phyloP scores from a whole-genome alignment of 2,797 vertebrate genomes.

The Eospalax fontanierii region DNA sequence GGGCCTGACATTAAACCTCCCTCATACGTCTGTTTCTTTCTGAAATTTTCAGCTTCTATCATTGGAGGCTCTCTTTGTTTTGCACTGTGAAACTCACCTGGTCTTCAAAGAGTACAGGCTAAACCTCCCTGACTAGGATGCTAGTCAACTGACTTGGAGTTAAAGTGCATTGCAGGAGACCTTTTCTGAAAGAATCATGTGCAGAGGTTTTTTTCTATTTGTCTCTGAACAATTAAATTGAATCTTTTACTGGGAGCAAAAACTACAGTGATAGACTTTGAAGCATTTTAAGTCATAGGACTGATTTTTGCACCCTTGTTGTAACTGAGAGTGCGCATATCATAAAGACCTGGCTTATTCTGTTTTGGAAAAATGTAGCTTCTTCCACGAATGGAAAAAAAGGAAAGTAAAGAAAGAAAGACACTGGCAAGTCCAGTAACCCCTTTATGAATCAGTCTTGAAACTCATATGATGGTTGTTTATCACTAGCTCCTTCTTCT shows the following conservation, averaged over 20 bases:
- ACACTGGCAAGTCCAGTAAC: not conserved
- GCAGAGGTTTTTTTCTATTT: not conserved
- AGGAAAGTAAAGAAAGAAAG: not conserved
- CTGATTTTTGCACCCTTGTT: conserved; percentile 37
- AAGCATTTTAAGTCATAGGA: not conserved
- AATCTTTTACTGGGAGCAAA: not conserved
- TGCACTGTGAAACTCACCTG: not conserved
- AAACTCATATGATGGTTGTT: not conserved
- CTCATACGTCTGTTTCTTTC: not conserved
- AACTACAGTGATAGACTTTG: conserved; percentile 8
- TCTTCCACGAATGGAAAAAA: not conserved
- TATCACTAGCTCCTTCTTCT: not conserved
- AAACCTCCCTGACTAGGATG: not conserved
- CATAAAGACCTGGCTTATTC: not conserved
- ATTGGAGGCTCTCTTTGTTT: not conserved
- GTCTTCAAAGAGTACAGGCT: not conserved
- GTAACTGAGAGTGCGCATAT: not conserved
- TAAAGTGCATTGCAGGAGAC: not conserved
- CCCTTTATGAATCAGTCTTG: not conserved
- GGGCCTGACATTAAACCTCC: not conserved
- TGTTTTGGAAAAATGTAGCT: conserved; percentile 27
- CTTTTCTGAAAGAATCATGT: not conserved
- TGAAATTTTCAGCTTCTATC: not conserved
- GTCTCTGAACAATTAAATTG: not conserved
- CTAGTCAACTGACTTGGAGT: not conserved